Evolutionary conservation across 2,888 invertebrate genomes (phyloP).

Genomic region (Didymodactylos carnosus): DNA sequence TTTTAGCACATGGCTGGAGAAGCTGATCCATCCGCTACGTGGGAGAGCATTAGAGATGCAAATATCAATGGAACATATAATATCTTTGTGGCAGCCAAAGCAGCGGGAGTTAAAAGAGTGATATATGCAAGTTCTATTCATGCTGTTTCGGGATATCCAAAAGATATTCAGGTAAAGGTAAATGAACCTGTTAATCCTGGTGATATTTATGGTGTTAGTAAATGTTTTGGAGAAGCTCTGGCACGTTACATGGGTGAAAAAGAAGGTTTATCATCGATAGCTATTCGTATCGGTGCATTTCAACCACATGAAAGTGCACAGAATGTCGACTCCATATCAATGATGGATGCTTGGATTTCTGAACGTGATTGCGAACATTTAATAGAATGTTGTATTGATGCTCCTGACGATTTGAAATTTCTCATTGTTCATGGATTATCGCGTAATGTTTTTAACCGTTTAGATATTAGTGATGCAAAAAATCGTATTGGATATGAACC

Average conservation of each 20-base stretch:
- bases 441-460: background rate
- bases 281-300: background rate
- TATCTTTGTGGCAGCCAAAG: background rate
- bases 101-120: background rate
- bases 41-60: background rate
- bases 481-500: background rate
- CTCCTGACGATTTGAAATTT: background rate
- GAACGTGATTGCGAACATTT: background rate
- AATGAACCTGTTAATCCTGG: background rate
- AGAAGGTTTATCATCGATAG: background rate
- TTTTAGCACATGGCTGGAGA: background rate
- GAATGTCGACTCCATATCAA: background rate
- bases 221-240: background rate
- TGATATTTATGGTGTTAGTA: background rate
- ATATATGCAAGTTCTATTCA: background rate
- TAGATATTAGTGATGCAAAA: background rate
- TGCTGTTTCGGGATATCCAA: background rate
- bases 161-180: background rate
- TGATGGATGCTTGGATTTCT: background rate
- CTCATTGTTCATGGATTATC: background rate
- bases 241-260: background rate
- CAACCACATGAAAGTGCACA: background rate
- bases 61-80: background rate
- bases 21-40: background rate
- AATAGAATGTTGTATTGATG: background rate